phyloP scores from a whole-genome alignment of 2,113 vertebrate species.

The Vidua macroura region DNA sequence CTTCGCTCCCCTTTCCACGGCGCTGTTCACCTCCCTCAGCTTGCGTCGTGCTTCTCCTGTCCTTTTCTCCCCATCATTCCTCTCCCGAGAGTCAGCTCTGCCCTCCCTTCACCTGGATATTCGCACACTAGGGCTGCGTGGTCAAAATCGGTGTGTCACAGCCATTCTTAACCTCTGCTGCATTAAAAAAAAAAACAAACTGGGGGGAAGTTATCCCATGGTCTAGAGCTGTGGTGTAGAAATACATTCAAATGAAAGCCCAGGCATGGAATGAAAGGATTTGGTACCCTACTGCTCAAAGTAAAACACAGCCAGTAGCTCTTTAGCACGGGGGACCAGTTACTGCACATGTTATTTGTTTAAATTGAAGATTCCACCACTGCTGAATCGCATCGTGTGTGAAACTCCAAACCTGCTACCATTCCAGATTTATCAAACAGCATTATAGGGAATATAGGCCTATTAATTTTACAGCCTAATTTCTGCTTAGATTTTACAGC shows the following conservation, averaged over 20 bases:
- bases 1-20: background rate
- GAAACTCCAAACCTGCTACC: constrained; percentile 37
- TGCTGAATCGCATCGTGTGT: background rate
- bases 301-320: background rate
- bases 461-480: constrained; percentile 75
- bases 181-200: background rate
- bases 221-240: background rate
- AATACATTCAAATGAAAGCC: background rate
- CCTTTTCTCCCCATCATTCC: background rate
- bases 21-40: background rate
- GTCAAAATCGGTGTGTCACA: background rate
- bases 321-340: background rate
- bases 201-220: background rate
- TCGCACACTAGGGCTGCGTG: accelerated
- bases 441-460: constrained; percentile 44
- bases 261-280: background rate
- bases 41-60: accelerated
- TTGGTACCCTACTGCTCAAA: background rate
- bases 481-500: constrained; percentile 72
- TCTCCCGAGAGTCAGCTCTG: accelerated
- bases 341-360: constrained; percentile 32
- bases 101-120: background rate
- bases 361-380: constrained; percentile 33
- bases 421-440: constrained; percentile 46
- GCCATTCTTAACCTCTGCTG: background rate